Evolutionary conservation across 2,113 vertebrate genomes (phyloP).

Genomic region (Sturnus vulgaris): DNA sequence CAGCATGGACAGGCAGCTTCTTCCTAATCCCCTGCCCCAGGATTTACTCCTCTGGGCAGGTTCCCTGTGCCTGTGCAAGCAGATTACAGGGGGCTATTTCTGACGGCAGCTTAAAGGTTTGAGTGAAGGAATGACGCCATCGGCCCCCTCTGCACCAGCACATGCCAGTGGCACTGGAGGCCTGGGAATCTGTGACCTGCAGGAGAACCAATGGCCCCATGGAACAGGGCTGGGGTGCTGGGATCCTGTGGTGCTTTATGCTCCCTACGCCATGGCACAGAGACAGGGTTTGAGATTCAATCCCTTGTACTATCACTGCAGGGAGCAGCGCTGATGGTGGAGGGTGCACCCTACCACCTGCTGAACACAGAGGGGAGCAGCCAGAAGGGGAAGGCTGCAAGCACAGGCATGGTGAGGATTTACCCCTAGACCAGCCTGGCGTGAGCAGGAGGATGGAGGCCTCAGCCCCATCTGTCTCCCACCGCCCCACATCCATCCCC

Average conservation of each 20-base stretch:
- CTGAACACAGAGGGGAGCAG: background rate
- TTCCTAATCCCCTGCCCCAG: slow-evolving; percentile 5
- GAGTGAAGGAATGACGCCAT: background rate
- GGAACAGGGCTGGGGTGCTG: background rate
- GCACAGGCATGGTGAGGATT: accelerated
- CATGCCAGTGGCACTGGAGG: accelerated
- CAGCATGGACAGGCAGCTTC: background rate
- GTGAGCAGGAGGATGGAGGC: background rate
- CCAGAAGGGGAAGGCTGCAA: background rate
- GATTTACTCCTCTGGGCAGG: slow-evolving; percentile 33
- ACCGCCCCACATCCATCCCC: background rate
- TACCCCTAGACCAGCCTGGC: background rate
- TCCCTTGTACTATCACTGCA: accelerated
- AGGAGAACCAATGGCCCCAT: accelerated
- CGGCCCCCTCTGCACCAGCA: background rate
- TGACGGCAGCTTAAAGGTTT: slow-evolving; percentile 32
- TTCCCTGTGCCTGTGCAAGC: background rate
- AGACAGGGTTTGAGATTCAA: background rate
- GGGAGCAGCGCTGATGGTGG: background rate
- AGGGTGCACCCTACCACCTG: background rate
- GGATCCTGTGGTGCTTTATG: background rate
- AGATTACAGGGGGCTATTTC: slow-evolving; percentile 61
- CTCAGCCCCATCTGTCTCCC: background rate
- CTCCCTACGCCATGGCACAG: background rate
- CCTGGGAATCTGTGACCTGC: background rate